phyloP scores from a whole-genome alignment of 2,797 vertebrate species.

The Chelidonichthys spinosus region DNA sequence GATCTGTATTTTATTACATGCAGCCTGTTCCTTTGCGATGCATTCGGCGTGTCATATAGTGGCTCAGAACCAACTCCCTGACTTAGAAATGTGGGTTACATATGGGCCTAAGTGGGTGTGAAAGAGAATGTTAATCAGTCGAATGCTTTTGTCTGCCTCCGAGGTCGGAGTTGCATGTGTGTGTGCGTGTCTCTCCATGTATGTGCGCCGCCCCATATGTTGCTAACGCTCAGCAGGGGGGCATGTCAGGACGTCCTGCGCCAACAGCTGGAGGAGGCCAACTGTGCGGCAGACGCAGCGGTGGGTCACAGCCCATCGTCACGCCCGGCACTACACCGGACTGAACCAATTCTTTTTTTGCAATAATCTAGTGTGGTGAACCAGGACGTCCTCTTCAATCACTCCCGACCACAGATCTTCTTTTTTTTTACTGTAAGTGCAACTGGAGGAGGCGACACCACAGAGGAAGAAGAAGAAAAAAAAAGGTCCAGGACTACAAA shows the following conservation, averaged over 20 bases:
- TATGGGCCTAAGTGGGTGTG: constrained; percentile 65
- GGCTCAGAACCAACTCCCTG: constrained; percentile 40
- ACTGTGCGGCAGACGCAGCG: constrained; percentile 42
- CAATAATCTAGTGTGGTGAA: constrained; percentile 49
- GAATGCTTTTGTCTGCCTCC: constrained; percentile 47
- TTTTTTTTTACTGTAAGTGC: constrained; percentile 41
- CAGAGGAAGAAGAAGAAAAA: constrained; percentile 3
- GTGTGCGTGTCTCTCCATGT: constrained; percentile 7
- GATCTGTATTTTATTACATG: constrained; percentile 52
- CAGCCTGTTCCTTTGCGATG: constrained; percentile 42
- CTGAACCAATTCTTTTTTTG: constrained; percentile 31
- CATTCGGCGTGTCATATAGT: constrained; percentile 22
- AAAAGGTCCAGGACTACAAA: constrained; percentile 50
- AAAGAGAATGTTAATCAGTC: constrained; percentile 70
- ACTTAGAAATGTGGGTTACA: constrained; percentile 54
- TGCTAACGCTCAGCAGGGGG: constrained; percentile 45
- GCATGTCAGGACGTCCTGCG: constrained; percentile 52
- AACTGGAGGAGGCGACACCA: constrained; percentile 13
- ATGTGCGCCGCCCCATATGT: constrained; percentile 47
- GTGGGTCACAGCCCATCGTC: constrained; percentile 42
- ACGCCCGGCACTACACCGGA: constrained; percentile 6
- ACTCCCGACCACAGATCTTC: constrained; percentile 42
- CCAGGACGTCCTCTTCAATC: constrained; percentile 58
- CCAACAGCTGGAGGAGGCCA: constrained; percentile 60
- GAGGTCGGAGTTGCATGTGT: constrained; percentile 32